Base-by-base conservation (phyloP, 2,113 vertebrate genomes). In the Bostrychus sinensis region DNA sequence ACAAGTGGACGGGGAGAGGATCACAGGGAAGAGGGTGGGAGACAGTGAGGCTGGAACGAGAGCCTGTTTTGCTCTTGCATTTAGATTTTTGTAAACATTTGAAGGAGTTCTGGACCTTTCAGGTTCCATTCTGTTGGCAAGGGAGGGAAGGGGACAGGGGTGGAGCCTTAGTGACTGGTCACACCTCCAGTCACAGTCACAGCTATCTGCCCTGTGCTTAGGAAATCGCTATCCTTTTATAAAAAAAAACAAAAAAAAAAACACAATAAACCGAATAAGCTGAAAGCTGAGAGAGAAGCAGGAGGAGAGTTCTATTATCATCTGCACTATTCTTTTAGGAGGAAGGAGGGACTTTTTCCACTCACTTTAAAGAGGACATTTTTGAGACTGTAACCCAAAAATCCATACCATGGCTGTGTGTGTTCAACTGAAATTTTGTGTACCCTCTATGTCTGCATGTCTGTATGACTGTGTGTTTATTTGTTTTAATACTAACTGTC, bases 271-370 rank as follows among this genome's bases (percentile, higher is more conserved):
- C 1, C 1, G 13, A 43, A 59, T 64, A 77, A 67, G 66, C 72
- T 72, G 38, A 74, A 81, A 73, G 58, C 75, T 78, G 70, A 75
- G 70, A 70, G 63, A 84, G 43, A 62, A 74, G 63, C 58, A 66
- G 66, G 78, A 60, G 67, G 50, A 75, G 75, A 85, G 75, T 64
- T 70, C 28, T 53, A 71, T 80, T 80, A 85, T 84, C 83, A 86
- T 84, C 83, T 93, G 92, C 93, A 92, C 93, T 93, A 93, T 91
- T 88, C 83, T 89, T 86, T 86, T 75, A 86, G 88, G 65, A 74
- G 86, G 85, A 90, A 85, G 76, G 85, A 92, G 90, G 91, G 91
- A 91, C 72, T 85, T 89, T 85, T 90, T 20, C 92, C 91, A 90
- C 91, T 93, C 89, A 76, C 85, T 85, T 88, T 88, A 78, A 83